phyloP scores from a whole-genome alignment of 2,797 vertebrate genomes.

The Poeciliopsis paucimaculata region DNA sequence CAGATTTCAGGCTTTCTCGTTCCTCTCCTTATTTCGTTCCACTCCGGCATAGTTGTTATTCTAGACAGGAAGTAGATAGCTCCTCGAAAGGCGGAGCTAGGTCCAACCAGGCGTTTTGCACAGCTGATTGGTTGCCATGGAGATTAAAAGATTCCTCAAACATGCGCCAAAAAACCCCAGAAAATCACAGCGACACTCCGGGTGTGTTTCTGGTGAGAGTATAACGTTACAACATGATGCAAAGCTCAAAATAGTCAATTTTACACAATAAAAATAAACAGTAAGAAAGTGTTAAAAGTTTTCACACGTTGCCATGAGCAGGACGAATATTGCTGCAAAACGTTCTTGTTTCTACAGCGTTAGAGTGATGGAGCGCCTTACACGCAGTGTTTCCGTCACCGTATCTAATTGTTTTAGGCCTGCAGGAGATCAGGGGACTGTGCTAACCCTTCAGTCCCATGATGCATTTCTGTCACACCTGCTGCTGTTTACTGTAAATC shows the following conservation, averaged over 20 bases:
- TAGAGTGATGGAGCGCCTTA: neutral
- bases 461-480: conserved; percentile 18
- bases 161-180: too few species aligned
- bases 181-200: too few species aligned
- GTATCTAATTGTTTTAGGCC: neutral
- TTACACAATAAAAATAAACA: neutral
- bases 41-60: neutral
- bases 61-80: neutral
- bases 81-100: too few species aligned
- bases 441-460: conserved; percentile 24
- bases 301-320: neutral
- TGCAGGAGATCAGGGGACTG: neutral
- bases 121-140: too few species aligned
- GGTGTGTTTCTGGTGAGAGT: too few species aligned
- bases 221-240: too few species aligned
- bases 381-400: neutral
- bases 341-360: neutral
- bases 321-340: neutral
- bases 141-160: too few species aligned
- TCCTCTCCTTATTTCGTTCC: neutral
- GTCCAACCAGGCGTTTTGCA: too few species aligned
- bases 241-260: too few species aligned
- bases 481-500: conserved; percentile 56
- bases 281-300: neutral
- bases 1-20: neutral